Percentiles rank a stretch among this genome's conserved stretches.
Conservation (phyloP, 2,797 vertebrate genomes). For the Catharus ustulatus region DNA sequence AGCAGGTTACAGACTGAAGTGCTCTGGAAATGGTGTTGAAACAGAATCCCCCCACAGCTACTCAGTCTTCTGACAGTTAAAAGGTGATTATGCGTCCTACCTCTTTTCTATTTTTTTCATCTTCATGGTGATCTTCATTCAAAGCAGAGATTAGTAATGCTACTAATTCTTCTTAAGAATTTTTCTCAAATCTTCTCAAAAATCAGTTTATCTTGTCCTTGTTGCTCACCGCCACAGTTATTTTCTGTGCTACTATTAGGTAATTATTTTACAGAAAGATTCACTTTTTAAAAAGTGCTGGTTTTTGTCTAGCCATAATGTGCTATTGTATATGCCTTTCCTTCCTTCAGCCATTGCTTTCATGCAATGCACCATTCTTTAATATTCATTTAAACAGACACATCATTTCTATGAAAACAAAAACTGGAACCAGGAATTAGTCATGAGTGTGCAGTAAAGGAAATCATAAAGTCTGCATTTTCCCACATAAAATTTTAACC, state of each 20-base stretch:
- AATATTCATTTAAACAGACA: neutral
- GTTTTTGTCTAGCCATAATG: rapidly evolving
- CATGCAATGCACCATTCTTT: neutral
- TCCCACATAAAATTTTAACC: neutral
- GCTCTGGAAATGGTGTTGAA: neutral
- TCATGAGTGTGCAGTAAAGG: rapidly evolving
- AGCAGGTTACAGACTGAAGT: neutral
- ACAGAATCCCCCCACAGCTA: neutral
- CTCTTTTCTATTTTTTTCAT: neutral
- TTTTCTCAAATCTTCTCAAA: neutral
- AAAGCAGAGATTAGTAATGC: neutral
- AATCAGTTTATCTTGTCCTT: neutral
- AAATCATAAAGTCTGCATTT: neutral
- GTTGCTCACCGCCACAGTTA: neutral
- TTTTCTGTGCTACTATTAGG: neutral
- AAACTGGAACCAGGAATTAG: neutral
- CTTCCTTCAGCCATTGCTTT: neutral
- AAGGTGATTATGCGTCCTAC: neutral
- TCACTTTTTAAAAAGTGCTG: rapidly evolving
- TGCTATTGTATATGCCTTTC: neutral
- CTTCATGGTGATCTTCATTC: neutral
- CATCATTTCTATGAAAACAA: neutral
- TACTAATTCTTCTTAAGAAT: neutral
- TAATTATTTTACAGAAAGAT: neutral
- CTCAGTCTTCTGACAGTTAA: neutral